These are phyloP conservation scores for Sinelater perroti DNA, from an alignment of 2,888 invertebrate genomes.

Conservation along the genomic window DNA sequence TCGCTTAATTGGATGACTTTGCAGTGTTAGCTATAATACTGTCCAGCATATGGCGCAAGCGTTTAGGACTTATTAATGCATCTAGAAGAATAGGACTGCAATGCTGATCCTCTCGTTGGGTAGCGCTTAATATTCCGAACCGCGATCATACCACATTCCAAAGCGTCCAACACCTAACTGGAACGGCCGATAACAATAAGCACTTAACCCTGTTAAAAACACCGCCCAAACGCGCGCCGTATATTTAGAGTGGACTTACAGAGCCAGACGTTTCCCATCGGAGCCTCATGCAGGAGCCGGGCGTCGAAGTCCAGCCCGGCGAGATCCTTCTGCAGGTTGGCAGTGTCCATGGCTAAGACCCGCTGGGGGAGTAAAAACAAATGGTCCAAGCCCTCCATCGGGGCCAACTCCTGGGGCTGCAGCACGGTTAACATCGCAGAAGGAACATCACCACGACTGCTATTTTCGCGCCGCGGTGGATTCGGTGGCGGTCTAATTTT, in stretches of 20 bases:
- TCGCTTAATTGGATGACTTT: no score
- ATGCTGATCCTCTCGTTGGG: no score
- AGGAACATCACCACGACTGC: slow-evolving; percentile 19
- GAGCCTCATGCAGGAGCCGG: slow-evolving; percentile 64
- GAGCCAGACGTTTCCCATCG: slow-evolving; percentile 68
- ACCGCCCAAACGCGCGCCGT: slow-evolving; percentile 5
- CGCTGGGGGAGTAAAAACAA: slow-evolving; percentile 65
- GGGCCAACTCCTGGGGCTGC: slow-evolving; percentile 52
- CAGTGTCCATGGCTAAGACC: slow-evolving; percentile 65
- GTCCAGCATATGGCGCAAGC: no score
- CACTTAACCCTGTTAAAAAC: slow-evolving; percentile 20
- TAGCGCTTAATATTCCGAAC: slow-evolving; percentile 10
- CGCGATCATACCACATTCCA: slow-evolving; percentile 27
- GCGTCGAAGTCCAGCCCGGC: slow-evolving; percentile 66
- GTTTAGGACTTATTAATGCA: no score
- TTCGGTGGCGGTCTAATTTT: slow-evolving; percentile 14
- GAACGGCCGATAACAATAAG: slow-evolving; percentile 22
- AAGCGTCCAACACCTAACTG: slow-evolving; percentile 24
- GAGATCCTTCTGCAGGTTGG: slow-evolving; percentile 64
- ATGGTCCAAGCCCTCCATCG: slow-evolving; percentile 65
- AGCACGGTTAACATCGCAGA: slow-evolving; percentile 43
- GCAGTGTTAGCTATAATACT: no score
- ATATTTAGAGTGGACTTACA: slow-evolving; percentile 65
- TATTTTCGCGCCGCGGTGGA: background rate
- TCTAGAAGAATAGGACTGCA: no score